Evolutionary conservation across 1,140 invertebrate species (phyloP).

Genomic region (Brachystomella parvula): DNA sequence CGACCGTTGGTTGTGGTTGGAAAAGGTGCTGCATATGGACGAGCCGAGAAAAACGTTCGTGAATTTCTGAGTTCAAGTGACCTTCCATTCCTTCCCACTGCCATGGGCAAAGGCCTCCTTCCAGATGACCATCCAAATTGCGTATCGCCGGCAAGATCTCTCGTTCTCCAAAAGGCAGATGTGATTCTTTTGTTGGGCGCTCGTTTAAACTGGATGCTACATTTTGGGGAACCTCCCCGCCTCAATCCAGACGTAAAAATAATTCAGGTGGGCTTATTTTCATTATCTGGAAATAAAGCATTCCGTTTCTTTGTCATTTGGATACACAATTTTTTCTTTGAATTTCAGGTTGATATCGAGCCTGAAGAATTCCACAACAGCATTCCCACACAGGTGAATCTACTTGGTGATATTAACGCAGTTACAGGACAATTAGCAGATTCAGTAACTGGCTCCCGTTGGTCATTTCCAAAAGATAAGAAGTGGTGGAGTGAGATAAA

Average conservation of each 20-base stretch:
- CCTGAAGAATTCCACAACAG: conserved; percentile 90
- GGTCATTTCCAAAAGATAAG: conserved; percentile 43
- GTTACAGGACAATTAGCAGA: conserved; percentile 54
- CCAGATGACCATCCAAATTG: conserved; percentile 68
- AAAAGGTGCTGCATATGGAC: conserved; percentile 66
- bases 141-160: conserved; percentile 74
- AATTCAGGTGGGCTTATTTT: conserved; percentile 61
- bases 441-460: conserved; percentile 41
- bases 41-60: conserved; percentile 62
- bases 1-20: conserved; percentile 84
- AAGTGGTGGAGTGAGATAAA: conserved; percentile 54
- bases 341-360: conserved; percentile 67
- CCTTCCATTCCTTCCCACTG: conserved; percentile 84
- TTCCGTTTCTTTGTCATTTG: background rate
- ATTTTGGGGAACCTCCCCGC: conserved; percentile 84
- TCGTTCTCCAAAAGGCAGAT: conserved; percentile 77
- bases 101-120: conserved; percentile 94
- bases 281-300: background rate
- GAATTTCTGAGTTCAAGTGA: conserved; percentile 61
- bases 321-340: conserved; percentile 12
- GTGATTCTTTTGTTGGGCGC: conserved; percentile 82
- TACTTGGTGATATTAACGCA: conserved; percentile 69
- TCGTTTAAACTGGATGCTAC: conserved; percentile 92
- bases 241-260: conserved; percentile 67
- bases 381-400: conserved; percentile 59